Evolutionary conservation across 2,797 vertebrate genomes (phyloP), one percentile per base, ranked within the genome.

Genomic region (Decapterus maruadsi): DNA sequence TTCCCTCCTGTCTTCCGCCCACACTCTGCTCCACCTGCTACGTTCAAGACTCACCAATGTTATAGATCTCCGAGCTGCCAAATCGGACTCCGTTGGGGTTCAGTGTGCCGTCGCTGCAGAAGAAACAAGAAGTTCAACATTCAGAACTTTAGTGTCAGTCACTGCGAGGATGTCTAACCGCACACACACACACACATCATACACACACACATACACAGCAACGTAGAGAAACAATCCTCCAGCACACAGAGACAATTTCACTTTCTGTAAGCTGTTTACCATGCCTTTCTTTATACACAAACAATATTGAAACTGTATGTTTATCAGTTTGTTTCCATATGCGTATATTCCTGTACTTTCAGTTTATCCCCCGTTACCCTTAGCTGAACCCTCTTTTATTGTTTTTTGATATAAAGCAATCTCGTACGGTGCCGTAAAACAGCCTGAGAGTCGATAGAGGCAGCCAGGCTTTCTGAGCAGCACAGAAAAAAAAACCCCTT

Each of bases 31-130:
- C 19, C 60, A 60, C 51, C 42, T 58, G 29, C 45, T 20, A 34
- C 6, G 55, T 50, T 72, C 17, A 53, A 71, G 0, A 72, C 96
- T 83, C 93, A 99, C 98, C 98, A 7, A 99, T 98, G 90, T 99
- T 98, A 85, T 99, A 99, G 93, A 99, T 98, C 90, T 99, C 98
- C 0, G 98, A 99, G 89, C 98, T 99, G 83, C 98, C 98, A 4
- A 99, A 99, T 19, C 98, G 95, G 17, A 99, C 98, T 53, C 98
- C 98, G 0, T 97, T 99, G 62, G 98, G 98, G 93, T 99, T 99
- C 89, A 99, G 84, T 0, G 98, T 99, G 10, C 98, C 98, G 0
- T 99, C 98, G 9, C 98, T 99, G 93, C 11, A 70, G 75, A 77
- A 58, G 29, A 86, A 80, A 78, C 58, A 12, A 79, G 55, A 79